Evolutionary conservation across 1,140 invertebrate genomes (phyloP), one percentile per base, ranked within the genome.

Genomic region (Sarcophaga peregrina): DNA sequence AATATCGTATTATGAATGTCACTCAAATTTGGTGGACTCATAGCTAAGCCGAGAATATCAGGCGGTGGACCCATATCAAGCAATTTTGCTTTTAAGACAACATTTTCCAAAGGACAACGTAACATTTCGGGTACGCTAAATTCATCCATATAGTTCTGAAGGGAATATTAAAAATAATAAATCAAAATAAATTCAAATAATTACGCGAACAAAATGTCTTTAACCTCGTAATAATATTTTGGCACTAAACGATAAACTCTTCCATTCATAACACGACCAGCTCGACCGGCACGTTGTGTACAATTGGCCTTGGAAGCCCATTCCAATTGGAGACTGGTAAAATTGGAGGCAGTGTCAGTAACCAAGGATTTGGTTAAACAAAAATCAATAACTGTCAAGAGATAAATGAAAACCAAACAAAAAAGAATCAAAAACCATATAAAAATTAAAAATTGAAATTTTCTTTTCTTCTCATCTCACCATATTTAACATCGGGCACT

Each of bases 291-390:
- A 83, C 98, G 93, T 91, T 99, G 98, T 45, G 94, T 93, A 87
- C 96, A 98, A 91, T 96, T 98, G 4, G 95, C 94, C 89, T 96
- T 95, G 0, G 97, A 96, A 0, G 97, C 96, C 98, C 98, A 99
- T 78, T 92, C 91, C 83, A 98, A 86, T 84, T 95, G 93, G 8
- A 99, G 91, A 75, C 93, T 93, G 47, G 95, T 94, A 86, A 96
- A 98, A 91, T 97, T 97, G 0, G 96, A 96, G 0, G 91, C 88
- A 6, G 92, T 87, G 89, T 98, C 95, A 76, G 93, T 93, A 4
- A 95, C 91, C 82, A 98, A 90, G 58, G 94, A 92, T 91, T 98
- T 99, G 47, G 96, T 97, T 15, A 99, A 91, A 91, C 98, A 99
- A 91, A 97, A 99, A 91, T 99, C 98, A 86, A 99, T 96, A 8